Evolutionary conservation across 1,140 invertebrate species (phyloP), one percentile per base, ranked within the genome.

Genomic region (Drosophila fuyamai): DNA sequence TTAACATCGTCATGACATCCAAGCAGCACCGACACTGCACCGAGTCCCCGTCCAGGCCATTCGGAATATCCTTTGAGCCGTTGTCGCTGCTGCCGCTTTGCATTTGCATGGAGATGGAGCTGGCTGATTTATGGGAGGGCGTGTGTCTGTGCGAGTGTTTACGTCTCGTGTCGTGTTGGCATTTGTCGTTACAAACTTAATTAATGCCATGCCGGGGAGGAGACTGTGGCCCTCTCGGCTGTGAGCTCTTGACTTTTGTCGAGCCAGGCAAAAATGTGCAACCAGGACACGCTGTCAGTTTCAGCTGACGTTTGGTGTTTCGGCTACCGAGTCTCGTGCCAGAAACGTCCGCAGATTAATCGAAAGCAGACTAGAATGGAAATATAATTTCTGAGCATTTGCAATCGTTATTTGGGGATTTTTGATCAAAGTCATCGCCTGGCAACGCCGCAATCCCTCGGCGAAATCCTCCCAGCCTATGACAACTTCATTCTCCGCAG

Each of bases 1-100:
- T 89, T 89, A 89, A 88, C 84, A 83, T 89, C 85, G 77, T 88
- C 84, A 89, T 84, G 80, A 78, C 77, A 78, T 84, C 76, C 66
- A 67, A 67, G 76, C 63, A 72, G 66, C 53, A 48, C 53, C 62
- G 63, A 7, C 36, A 40, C 16, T 71, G 67, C 65, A 47, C 35
- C 57, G 48, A 14, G n/a, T 18, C 38, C 10, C 35, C n/a, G 51
- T 35, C 43, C 60, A 51, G 59, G 27, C 36, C 36, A 35, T 46
- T 36, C 36, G 62, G 48, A 55, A 56, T 54, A 77, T 77, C 75
- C 75, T 77, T 77, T 77, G 75, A 77, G 75, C 72, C 70, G 73
- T 74, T 47, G 54, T 61, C 48, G 70, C 23, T 73, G 68, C 44
- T 74, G 55, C 56, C 55, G 73, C 61, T 68, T 55, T 67, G 74